Conservation (phyloP, 2,113 vertebrate genomes). For the Ceyx melanurus region DNA sequence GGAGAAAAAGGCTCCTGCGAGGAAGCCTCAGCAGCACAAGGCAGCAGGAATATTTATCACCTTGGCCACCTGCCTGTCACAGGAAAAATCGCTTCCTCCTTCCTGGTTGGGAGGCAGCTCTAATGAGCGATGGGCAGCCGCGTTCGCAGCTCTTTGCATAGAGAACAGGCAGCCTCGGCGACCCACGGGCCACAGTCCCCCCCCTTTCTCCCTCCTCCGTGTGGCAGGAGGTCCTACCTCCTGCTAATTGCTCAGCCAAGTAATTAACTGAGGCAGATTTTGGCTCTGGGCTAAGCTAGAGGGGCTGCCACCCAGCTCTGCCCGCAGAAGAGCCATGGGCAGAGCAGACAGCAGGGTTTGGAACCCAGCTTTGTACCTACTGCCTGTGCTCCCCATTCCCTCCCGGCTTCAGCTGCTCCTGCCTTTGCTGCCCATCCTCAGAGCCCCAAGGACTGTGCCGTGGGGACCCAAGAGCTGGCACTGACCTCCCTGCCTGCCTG, state of each 20-base stretch:
- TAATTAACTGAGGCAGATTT: not conserved
- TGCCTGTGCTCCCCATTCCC: not conserved
- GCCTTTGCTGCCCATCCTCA: not conserved
- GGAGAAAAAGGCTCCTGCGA: conserved; percentile 18
- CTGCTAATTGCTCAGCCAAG: conserved; percentile 5
- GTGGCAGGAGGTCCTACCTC: not conserved
- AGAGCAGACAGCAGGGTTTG: not conserved
- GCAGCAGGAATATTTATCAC: conserved; percentile 41
- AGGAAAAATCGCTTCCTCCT: conserved; percentile 47
- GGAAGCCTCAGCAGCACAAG: conserved; percentile 31
- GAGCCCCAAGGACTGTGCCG: fast-evolving
- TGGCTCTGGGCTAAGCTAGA: not conserved
- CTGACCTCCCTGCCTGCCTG: not conserved
- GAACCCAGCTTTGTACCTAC: not conserved
- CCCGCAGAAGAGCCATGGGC: not conserved
- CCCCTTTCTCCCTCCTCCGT: not conserved
- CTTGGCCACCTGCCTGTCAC: conserved; percentile 50
- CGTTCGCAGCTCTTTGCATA: not conserved
- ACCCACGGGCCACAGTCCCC: not conserved
- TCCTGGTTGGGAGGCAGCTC: not conserved
- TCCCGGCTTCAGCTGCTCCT: not conserved
- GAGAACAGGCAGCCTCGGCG: not conserved
- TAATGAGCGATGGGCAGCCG: conserved; percentile 31
- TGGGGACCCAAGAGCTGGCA: not conserved
- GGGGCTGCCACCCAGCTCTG: not conserved